These are phyloP conservation scores for Pandion haliaetus DNA, from an alignment of 2,113 vertebrate species.

Conservation along the genomic window DNA sequence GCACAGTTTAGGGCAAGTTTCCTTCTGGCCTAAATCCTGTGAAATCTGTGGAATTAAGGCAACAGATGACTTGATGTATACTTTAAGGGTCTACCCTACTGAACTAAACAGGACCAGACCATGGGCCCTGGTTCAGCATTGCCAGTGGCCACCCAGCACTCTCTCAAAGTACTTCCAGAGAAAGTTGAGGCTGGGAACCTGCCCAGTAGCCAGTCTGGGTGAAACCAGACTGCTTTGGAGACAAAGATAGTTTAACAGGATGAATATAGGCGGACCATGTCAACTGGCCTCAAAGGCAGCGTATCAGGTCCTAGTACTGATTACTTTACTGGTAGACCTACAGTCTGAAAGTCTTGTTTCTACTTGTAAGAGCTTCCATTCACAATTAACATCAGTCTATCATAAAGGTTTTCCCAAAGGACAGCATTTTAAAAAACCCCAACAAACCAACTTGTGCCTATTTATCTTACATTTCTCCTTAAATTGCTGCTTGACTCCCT, in stretches of 20 bases:
- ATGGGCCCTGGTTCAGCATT: background rate
- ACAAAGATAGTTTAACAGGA: background rate
- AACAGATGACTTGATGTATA: conserved; percentile 25
- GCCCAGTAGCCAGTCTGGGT: background rate
- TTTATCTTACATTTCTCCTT: background rate
- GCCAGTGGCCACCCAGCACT: accelerated
- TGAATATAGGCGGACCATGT: background rate
- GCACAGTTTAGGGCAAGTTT: conserved; percentile 46
- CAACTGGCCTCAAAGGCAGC: background rate
- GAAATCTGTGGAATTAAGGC: conserved; percentile 51
- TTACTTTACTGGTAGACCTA: background rate
- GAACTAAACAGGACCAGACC: background rate
- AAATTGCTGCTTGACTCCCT: background rate
- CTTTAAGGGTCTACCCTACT: background rate
- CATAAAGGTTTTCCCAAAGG: background rate
- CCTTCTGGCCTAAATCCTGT: conserved; percentile 44
- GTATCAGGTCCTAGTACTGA: background rate
- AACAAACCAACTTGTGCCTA: background rate
- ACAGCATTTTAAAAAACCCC: background rate
- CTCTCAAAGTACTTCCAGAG: background rate
- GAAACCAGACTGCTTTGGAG: background rate
- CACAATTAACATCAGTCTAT: background rate
- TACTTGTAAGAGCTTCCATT: background rate
- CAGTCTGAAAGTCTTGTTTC: background rate
- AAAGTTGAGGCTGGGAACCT: background rate